Evolutionary conservation across 2,888 invertebrate species (phyloP).

Genomic region (Neoscelio sp.): DNA sequence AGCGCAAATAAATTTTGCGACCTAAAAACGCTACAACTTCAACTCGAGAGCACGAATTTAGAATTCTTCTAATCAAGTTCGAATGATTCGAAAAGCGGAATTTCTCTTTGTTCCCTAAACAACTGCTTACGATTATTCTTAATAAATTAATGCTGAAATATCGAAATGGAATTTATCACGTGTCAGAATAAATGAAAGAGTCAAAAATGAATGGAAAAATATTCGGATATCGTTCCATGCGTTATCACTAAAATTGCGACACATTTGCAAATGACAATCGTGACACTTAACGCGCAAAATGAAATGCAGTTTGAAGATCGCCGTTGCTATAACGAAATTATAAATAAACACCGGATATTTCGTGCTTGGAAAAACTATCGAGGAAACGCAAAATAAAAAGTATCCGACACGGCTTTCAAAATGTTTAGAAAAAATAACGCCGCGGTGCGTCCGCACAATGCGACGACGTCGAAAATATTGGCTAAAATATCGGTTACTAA

Average conservation of each 20-base stretch:
- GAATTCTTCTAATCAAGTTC: too few relatives aligned
- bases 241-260: conserved; percentile 31
- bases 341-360: not conserved
- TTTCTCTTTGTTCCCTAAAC: too few relatives aligned
- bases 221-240: too few relatives aligned
- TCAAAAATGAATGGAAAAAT: too few relatives aligned
- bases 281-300: conserved; percentile 41
- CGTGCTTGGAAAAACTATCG: conserved; percentile 4
- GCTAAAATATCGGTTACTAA: conserved; percentile 20
- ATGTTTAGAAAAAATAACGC: not conserved
- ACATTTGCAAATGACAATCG: conserved; percentile 50
- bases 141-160: too few relatives aligned
- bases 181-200: too few relatives aligned
- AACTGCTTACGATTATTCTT: too few relatives aligned
- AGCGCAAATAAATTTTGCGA: too few relatives aligned
- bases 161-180: too few relatives aligned
- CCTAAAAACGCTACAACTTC: too few relatives aligned
- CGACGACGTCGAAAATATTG: conserved; percentile 5
- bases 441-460: not conserved
- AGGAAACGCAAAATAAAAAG: not conserved
- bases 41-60: too few relatives aligned
- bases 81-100: too few relatives aligned
- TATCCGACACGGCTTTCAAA: not conserved
- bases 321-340: not conserved
- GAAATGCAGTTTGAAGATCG: conserved; percentile 39